These are phyloP conservation scores for Podarcis raffonei DNA, from an alignment of 2,113 vertebrate genomes.

Conservation along the genomic window DNA sequence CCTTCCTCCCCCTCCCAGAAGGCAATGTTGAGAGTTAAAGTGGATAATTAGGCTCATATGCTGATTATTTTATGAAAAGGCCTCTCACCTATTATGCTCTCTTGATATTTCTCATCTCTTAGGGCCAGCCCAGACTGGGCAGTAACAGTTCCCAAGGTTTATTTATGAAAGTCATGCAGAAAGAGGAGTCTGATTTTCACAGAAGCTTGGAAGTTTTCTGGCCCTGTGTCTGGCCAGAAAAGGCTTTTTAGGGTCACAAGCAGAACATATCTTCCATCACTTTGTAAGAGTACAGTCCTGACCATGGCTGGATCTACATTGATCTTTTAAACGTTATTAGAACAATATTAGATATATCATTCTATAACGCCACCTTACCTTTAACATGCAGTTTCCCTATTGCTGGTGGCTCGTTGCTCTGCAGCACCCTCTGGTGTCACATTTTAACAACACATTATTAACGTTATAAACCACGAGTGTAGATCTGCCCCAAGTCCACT, in stretches of 20 bases:
- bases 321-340: too few species aligned
- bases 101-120: neutral
- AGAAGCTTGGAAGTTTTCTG: neutral
- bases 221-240: neutral
- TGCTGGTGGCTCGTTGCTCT: too few species aligned
- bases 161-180: neutral
- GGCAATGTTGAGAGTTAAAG: conserved; percentile 19
- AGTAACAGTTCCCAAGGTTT: neutral
- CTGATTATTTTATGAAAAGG: conserved; percentile 19
- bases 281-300: too few species aligned
- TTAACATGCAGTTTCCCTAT: too few species aligned
- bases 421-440: too few species aligned
- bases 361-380: too few species aligned
- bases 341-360: too few species aligned
- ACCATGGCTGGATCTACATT: too few species aligned
- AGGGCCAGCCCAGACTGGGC: neutral
- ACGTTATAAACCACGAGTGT: too few species aligned
- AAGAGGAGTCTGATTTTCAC: neutral
- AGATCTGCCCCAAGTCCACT: too few species aligned
- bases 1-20: neutral
- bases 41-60: conserved; percentile 17
- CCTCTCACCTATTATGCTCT: neutral
- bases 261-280: neutral
- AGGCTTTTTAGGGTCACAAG: neutral
- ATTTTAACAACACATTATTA: too few species aligned